A percentile compares a stretch with the other conserved stretches of the same genome.
phyloP scores from a whole-genome alignment of 2,113 vertebrate species.

The Hypanus sabinus region DNA sequence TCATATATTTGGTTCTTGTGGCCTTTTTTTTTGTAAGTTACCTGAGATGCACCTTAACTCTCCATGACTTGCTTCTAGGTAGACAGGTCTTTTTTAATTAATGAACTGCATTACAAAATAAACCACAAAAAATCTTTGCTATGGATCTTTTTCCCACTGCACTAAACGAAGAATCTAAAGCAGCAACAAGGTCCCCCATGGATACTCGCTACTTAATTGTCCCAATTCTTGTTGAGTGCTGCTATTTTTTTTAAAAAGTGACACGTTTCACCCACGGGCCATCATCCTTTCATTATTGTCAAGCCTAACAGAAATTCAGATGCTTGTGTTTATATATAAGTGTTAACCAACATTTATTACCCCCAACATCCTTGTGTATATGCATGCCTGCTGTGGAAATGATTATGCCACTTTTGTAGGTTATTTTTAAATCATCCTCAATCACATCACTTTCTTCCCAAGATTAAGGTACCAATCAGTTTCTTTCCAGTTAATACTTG shows the following conservation, averaged over 20 bases:
- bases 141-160: conserved; percentile 54
- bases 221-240: conserved; percentile 73
- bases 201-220: conserved; percentile 74
- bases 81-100: conserved; percentile 28
- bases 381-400: conserved; percentile 24
- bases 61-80: conserved; percentile 17
- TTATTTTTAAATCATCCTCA: conserved; percentile 39
- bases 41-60: neutral
- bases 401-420: conserved; percentile 30
- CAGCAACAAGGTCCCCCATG: conserved; percentile 74
- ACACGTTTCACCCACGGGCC: conserved; percentile 76
- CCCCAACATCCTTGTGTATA: conserved; percentile 43
- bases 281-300: conserved; percentile 50
- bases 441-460: conserved; percentile 1
- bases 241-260: conserved; percentile 64
- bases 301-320: conserved; percentile 31
- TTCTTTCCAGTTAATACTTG: conserved; percentile 21
- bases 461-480: conserved; percentile 35
- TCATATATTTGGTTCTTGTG: conserved; percentile 64
- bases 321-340: conserved; percentile 26
- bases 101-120: neutral
- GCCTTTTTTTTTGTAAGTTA: conserved; percentile 61
- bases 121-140: conserved; percentile 24
- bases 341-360: conserved; percentile 41
- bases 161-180: conserved; percentile 69